Percentiles rank a stretch among this genome's conserved stretches.
Evolutionary conservation across 2,113 vertebrate genomes (phyloP).

Genomic region (Dasyornis broadbenti): DNA sequence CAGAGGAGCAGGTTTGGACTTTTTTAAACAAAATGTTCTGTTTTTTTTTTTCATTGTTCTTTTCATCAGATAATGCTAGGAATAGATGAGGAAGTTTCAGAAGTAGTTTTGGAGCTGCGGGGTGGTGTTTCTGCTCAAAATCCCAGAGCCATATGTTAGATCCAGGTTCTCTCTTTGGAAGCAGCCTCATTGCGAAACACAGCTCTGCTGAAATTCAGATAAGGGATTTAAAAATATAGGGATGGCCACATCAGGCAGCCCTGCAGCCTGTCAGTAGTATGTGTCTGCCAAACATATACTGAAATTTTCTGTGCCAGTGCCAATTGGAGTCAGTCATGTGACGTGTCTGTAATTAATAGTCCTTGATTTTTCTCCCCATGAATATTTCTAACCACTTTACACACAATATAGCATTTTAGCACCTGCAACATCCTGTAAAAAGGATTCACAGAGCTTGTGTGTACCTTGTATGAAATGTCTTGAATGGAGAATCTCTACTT

Average conservation of each 20-base stretch:
- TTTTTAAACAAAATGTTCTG: not conserved
- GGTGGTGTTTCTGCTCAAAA: not conserved
- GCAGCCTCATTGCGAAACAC: not conserved
- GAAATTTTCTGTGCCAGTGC: not conserved
- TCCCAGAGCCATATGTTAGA: not conserved
- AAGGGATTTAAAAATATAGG: not conserved
- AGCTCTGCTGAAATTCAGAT: not conserved
- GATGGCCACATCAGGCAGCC: not conserved
- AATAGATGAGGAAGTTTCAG: constrained; percentile 15
- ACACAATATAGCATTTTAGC: not conserved
- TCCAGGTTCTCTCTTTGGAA: not conserved
- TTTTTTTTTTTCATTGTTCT: constrained; percentile 24
- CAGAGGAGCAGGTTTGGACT: not conserved
- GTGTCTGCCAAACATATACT: not conserved
- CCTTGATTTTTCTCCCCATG: not conserved
- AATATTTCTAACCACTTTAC: not conserved
- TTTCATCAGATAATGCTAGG: constrained; percentile 30
- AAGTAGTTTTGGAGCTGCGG: not conserved
- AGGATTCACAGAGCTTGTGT: not conserved
- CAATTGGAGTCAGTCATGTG: not conserved
- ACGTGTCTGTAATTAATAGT: not conserved
- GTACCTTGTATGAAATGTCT: not conserved
- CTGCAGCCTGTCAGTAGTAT: not conserved
- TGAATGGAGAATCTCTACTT: not conserved
- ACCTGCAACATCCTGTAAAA: not conserved